phyloP scores from a whole-genome alignment of 64 coral and sea anemone species.

The Montipora cactus region DNA sequence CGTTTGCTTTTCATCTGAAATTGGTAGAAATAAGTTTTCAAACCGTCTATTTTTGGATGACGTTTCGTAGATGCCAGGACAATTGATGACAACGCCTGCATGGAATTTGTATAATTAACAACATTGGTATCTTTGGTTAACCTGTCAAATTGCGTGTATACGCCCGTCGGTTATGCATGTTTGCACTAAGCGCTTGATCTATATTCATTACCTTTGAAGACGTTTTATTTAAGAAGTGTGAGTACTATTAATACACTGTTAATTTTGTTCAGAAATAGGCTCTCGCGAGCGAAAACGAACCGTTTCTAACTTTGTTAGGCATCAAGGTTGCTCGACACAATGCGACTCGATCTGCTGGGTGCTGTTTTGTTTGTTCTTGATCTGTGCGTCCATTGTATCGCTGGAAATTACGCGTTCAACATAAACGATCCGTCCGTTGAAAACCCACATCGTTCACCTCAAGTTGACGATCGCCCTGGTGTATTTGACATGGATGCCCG shows the following conservation, averaged over 20 bases:
- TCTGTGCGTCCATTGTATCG: background rate
- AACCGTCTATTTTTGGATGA: background rate
- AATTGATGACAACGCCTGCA: constrained; percentile 18
- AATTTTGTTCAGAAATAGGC: background rate
- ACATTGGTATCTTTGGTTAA: constrained; percentile 42
- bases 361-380: background rate
- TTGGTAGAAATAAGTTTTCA: background rate
- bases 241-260: constrained; percentile 10
- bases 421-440: constrained; percentile 66
- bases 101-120: constrained; percentile 62
- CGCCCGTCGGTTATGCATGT: background rate
- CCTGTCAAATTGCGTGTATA: background rate
- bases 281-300: background rate
- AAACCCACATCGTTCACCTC: constrained; percentile 62
- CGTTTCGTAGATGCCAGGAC: background rate
- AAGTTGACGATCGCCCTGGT: constrained; percentile 55
- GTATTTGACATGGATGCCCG: constrained; percentile 87
- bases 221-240: constrained; percentile 13
- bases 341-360: background rate
- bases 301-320: background rate
- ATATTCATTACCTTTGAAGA: background rate
- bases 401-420: background rate
- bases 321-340: background rate
- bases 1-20: background rate
- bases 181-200: background rate